Percentiles rank a stretch among this genome's conserved stretches.
These are phyloP conservation scores for Drosophila repleta DNA, from an alignment of 1,140 invertebrate species.

Conservation along the genomic window DNA sequence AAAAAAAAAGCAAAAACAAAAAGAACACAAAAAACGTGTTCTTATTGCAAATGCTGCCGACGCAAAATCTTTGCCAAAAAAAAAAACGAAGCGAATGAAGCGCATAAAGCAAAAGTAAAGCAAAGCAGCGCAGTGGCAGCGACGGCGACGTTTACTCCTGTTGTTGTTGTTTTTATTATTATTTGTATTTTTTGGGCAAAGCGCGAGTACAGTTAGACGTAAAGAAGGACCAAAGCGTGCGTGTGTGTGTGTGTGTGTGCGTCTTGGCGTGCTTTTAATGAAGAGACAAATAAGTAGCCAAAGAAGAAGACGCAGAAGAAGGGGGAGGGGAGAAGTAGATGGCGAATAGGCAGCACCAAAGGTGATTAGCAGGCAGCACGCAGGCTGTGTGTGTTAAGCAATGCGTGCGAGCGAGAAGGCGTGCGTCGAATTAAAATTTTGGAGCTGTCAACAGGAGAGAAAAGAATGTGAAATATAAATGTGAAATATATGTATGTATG, in stretches of 20 bases:
- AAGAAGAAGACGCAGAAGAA: conserved; percentile 5
- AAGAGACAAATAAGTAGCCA: conserved; percentile 28
- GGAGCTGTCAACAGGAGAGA: conserved; percentile 14
- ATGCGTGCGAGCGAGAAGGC: neutral
- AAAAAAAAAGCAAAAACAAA: conserved; percentile 13
- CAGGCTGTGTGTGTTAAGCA: neutral
- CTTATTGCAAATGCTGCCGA: conserved; percentile 17
- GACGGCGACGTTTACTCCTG: neutral
- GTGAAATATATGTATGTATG: conserved; percentile 19
- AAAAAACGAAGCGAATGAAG: conserved; percentile 18
- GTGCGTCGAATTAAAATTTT: conserved; percentile 18
- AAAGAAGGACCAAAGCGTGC: conserved; percentile 37
- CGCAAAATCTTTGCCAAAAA: conserved; percentile 32
- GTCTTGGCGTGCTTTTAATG: conserved; percentile 30
- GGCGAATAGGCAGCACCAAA: conserved; percentile 10
- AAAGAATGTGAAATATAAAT: conserved; percentile 10
- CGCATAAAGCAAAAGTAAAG: conserved; percentile 17
- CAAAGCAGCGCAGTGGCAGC: conserved; percentile 24
- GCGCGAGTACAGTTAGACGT: conserved; percentile 38
- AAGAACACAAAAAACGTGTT: conserved; percentile 34
- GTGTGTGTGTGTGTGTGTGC: neutral
- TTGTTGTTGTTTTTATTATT: conserved; percentile 18
- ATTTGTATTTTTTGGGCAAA: conserved; percentile 1
- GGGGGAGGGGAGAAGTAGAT: neutral
- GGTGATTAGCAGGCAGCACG: conserved; percentile 29